Base-by-base conservation (phyloP, 2,113 vertebrate genomes). In the Clarias magur region DNA sequence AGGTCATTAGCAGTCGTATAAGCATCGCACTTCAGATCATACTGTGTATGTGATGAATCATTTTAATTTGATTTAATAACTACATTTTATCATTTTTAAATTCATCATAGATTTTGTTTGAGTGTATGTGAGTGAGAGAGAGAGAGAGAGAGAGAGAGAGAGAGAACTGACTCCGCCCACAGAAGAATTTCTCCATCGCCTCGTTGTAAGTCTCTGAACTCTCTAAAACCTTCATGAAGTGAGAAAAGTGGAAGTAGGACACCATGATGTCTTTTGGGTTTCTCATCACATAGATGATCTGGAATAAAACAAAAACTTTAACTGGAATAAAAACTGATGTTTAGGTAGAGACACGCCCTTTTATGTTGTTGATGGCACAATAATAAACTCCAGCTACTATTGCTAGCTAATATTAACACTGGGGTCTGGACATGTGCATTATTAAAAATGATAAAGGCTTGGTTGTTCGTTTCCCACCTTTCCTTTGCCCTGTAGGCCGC, bases 181-280 rank as follows among this genome's bases (percentile, higher is more conserved):
- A 68, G 73, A 91, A 78, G 70, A 90, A 92, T 70, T 86, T 90
- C 6, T 91, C 88, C 82, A 92, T 34, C 85, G 87, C 62, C 15
- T 92, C 83, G 2, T 87, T 70, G 5, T 76, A 85, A 78, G 72
- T 84, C 48, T 91, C 87, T 1, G 73, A 21, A 34, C 1, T 6
- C 15, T 90, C 88, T 67, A 92, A 42, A 8, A 72, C 78, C 34
- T 83, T 83, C 83, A 91, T 85, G 60, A 84, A 80, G 7, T 89
- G 91, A 53, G 85, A 83, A 88, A 94, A 96, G 91, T 95, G 91
- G 42, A 93, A 94, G 48, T 90, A 92, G 15, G 95, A 95, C 78
- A 92, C 92, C 88, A 92, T 27, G 57, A 92, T 62, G 81, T 96
- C 94, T 86, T 95, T 96, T 27, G 93, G 95, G 75, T 95, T 95